These are phyloP conservation scores for Anoplolepis gracilipes DNA, from an alignment of 1,140 invertebrate genomes.

Conservation along the genomic window DNA sequence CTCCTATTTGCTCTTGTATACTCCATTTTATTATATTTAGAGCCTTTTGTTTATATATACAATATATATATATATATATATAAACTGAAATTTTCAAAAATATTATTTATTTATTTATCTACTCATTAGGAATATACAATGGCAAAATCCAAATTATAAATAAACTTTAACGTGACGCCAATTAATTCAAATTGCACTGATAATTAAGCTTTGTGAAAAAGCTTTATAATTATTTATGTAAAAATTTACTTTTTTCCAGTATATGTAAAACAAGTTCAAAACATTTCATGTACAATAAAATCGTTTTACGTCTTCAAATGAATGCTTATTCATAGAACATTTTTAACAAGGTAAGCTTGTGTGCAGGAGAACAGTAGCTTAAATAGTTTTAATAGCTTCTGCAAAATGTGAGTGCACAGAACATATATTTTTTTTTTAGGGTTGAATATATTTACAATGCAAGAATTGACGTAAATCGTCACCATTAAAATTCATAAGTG, in stretches of 20 bases:
- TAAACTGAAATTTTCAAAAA: neutral
- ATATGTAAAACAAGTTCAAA: neutral
- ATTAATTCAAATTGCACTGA: constrained; percentile 14
- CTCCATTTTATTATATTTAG: no score
- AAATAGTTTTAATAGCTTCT: neutral
- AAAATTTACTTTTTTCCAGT: neutral
- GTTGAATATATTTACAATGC: neutral
- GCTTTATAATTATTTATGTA: neutral
- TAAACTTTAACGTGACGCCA: neutral
- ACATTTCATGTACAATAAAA: neutral
- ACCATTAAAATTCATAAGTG: constrained; percentile 26
- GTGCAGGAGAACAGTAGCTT: neutral
- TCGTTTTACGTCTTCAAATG: neutral
- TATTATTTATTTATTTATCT: constrained; percentile 20
- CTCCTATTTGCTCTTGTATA: no score
- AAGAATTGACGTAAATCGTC: neutral
- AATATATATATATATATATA: no score
- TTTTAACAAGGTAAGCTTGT: neutral
- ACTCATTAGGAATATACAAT: neutral
- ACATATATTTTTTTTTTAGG: neutral
- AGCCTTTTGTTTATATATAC: no score
- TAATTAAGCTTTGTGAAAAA: neutral
- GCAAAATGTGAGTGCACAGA: neutral
- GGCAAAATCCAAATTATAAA: neutral
- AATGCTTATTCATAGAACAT: neutral